phyloP scores from a whole-genome alignment of 2,888 invertebrate genomes.

The Aricia artaxerxes region DNA sequence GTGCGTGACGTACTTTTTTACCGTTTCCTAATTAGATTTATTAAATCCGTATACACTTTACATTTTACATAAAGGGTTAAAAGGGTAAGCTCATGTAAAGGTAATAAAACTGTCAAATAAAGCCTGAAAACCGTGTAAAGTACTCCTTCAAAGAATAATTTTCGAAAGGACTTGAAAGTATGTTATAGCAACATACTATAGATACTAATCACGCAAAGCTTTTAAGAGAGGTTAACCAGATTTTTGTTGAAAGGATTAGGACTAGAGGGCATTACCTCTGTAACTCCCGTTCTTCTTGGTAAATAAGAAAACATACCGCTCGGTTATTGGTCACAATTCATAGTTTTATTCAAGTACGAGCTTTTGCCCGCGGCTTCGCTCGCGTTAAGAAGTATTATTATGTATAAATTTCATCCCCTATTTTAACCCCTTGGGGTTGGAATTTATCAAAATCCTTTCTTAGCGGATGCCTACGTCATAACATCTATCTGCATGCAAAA shows the following conservation, averaged over 20 bases:
- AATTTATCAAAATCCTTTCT: too few species aligned
- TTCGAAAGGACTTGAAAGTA: background rate
- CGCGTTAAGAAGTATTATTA: too few species aligned
- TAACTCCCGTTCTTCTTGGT: background rate
- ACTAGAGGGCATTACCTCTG: background rate
- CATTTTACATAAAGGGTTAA: background rate
- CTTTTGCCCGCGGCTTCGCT: too few species aligned
- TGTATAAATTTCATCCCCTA: too few species aligned
- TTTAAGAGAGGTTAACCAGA: background rate
- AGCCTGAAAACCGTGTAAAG: background rate
- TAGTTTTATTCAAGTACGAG: too few species aligned
- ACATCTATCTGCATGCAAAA: too few species aligned
- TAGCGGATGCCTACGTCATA: too few species aligned
- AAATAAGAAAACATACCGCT: too few species aligned
- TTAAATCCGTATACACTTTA: background rate
- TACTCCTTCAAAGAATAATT: background rate
- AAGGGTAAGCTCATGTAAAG: background rate
- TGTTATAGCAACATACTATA: background rate
- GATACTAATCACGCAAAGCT: background rate
- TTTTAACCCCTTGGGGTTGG: too few species aligned
- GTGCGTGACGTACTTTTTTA: background rate
- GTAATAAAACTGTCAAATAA: background rate
- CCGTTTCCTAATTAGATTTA: background rate
- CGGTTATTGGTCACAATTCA: too few species aligned
- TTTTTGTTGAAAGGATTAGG: background rate